phyloP scores from a whole-genome alignment of 2,797 vertebrate genomes.

The Sebastes hopkinsi region DNA sequence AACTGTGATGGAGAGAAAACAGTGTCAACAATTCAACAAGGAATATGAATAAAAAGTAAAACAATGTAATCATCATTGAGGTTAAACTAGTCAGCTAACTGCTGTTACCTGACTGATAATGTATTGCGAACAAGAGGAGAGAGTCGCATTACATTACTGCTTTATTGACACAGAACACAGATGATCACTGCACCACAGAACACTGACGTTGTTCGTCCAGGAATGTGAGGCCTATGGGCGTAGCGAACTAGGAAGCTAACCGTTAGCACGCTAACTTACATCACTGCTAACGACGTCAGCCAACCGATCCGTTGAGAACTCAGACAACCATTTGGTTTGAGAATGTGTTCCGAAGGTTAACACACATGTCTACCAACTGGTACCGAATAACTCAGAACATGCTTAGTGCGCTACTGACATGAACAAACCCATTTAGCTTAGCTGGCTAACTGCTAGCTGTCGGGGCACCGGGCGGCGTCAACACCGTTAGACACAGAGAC shows the following conservation, averaged over 20 bases:
- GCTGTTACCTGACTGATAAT: neutral
- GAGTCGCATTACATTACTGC: no score
- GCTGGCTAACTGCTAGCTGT: neutral
- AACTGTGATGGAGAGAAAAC: neutral
- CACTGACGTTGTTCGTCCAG: slow-evolving; percentile 1
- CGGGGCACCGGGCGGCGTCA: no score
- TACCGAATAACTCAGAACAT: accelerated
- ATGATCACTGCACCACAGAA: neutral
- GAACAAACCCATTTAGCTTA: neutral
- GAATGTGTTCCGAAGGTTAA: neutral
- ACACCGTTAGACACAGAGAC: no score
- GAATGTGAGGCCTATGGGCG: slow-evolving; percentile 61
- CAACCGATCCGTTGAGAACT: slow-evolving; percentile 42
- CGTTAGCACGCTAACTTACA: slow-evolving; percentile 63
- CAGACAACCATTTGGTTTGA: slow-evolving; percentile 30
- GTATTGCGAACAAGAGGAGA: accelerated
- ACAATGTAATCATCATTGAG: neutral
- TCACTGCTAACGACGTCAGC: slow-evolving; percentile 61
- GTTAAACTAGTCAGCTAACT: neutral
- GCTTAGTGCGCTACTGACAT: accelerated
- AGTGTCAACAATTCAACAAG: neutral
- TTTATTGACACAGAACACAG: no score
- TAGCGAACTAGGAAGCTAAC: slow-evolving; percentile 51
- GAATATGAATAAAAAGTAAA: neutral
- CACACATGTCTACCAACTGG: accelerated